Evolutionary conservation across 2,797 vertebrate species (phyloP), one percentile per base, ranked within the genome.

Genomic region (Helarctos malayanus): DNA sequence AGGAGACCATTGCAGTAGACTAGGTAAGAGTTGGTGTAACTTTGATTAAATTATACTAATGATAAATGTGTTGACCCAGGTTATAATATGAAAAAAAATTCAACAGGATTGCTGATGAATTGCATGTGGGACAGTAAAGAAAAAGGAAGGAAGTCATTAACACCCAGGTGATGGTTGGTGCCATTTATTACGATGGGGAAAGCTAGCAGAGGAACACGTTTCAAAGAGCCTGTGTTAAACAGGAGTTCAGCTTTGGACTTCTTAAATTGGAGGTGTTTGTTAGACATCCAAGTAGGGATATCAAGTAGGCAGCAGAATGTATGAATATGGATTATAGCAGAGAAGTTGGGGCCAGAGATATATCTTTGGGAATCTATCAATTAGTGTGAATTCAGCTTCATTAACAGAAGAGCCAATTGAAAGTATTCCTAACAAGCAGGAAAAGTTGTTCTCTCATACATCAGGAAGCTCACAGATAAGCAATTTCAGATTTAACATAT

Each of bases 401-500:
- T 25, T 79, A 54, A 87, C 21, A 16, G n/a, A 85, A 78, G 14
- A 68, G 45, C 2, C 16, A 68, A 68, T 32, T 65, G 27, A 65
- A 83, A 59, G 2, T 56, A 95, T 84, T 85, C 65, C 54, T 25
- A 97, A 81, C 2, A 47, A 61, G 61, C 45, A 84, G 47, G 15
- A 91, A 3, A 75, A 83, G 41, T 76, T 35, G 7, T 68, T 89
- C 27, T 90, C 6, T 49, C 27, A 47, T 38, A n/a, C 38, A 92
- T 45, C 23, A 88, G 45, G 25, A 92, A 94, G 23, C 59, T 88
- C 18, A 75, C 25, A 69, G 35, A 80, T 78, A 23, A 93, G 9
- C 9, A 80, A 7, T 76, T 92, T 80, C 75, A 84, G 59, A 75
- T 90, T 88, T 75, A 91, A 80, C 68, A 68, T 23, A 32, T 86